Percentiles rank a stretch among this genome's conserved stretches.
phyloP scores from a whole-genome alignment of 2,888 invertebrate genomes.

The Pyrrhia umbra region DNA sequence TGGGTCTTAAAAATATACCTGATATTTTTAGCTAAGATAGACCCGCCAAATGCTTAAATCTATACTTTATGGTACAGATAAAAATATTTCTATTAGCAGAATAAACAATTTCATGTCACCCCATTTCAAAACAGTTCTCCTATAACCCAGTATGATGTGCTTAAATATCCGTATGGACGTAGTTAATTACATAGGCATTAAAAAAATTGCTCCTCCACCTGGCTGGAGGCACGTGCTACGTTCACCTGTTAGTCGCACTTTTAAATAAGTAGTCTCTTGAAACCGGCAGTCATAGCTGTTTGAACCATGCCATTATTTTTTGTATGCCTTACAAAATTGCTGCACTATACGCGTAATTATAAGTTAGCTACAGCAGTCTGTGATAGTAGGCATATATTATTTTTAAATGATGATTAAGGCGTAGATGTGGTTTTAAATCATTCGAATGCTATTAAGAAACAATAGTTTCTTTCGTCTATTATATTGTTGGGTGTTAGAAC shows the following conservation, averaged over 20 bases:
- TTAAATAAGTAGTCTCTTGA: constrained; percentile 68
- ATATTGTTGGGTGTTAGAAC: constrained; percentile 21
- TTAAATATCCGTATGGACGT: constrained; percentile 62
- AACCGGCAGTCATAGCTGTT: constrained; percentile 60
- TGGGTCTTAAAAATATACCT: constrained; percentile 11
- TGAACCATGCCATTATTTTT: constrained; percentile 71
- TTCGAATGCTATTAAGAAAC: constrained; percentile 40
- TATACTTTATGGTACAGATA: no score
- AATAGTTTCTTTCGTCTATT: constrained; percentile 18
- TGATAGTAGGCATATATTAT: constrained; percentile 50
- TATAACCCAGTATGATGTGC: constrained; percentile 17
- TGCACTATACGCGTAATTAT: constrained; percentile 56
- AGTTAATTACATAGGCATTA: constrained; percentile 65
- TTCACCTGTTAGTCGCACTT: constrained; percentile 80
- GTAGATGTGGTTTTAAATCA: constrained; percentile 49
- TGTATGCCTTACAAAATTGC: constrained; percentile 65
- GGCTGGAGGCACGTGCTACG: constrained; percentile 79
- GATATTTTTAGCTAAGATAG: not conserved
- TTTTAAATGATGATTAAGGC: constrained; percentile 50
- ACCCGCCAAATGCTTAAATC: no score
- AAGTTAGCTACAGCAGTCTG: constrained; percentile 41
- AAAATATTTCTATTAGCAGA: not conserved
- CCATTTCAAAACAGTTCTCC: constrained; percentile 1
- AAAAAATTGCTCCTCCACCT: constrained; percentile 75
- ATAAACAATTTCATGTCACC: not conserved